Conservation (phyloP, 2,113 vertebrate genomes). For the Todiramphus chloris region DNA sequence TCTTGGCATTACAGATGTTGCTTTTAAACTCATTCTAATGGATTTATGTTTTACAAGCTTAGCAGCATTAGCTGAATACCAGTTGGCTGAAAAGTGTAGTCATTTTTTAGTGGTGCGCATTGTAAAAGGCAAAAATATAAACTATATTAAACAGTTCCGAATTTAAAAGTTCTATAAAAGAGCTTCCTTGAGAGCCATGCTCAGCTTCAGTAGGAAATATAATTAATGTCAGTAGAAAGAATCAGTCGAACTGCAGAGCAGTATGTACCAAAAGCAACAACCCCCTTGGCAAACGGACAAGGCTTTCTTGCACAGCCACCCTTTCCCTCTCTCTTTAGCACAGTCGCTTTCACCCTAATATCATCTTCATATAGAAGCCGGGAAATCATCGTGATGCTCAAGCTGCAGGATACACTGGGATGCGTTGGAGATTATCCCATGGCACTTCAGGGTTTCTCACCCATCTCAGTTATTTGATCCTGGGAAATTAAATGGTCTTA, state of each 20-base stretch:
- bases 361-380: background rate
- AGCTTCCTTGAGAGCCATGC: background rate
- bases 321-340: background rate
- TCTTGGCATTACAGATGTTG: background rate
- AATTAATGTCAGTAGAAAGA: background rate
- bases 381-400: background rate
- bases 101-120: background rate
- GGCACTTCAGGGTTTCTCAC: background rate
- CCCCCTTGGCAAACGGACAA: background rate
- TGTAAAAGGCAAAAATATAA: background rate
- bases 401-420: background rate
- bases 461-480: background rate
- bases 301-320: background rate
- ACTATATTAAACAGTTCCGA: background rate
- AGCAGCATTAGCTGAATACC: background rate
- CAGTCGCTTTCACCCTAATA: background rate
- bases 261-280: background rate
- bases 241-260: background rate
- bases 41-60: background rate
- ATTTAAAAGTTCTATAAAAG: background rate
- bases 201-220: background rate
- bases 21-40: background rate
- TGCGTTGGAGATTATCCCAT: background rate
- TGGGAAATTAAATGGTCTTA: background rate
- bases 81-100: background rate